These are phyloP conservation scores for Mythimna lalbum DNA, from an alignment of 2,888 invertebrate genomes.

Conservation along the genomic window DNA sequence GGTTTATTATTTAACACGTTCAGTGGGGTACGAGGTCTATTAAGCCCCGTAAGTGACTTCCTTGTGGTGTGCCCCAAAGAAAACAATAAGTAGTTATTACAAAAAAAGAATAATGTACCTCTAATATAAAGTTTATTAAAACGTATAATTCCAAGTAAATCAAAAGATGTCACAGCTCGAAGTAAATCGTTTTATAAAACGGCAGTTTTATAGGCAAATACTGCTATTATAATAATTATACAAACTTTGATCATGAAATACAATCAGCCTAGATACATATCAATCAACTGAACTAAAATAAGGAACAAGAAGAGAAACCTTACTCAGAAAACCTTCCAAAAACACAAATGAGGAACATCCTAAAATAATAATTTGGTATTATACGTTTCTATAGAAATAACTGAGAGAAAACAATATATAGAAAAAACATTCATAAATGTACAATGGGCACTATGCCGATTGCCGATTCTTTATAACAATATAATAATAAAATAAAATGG, in stretches of 20 bases:
- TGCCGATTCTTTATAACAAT: neutral
- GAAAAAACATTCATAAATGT: neutral
- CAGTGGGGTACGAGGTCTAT: too few species aligned
- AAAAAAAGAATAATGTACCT: too few species aligned
- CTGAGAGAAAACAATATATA: neutral
- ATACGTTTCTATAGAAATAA: neutral
- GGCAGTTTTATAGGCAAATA: too few species aligned
- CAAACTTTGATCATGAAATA: neutral
- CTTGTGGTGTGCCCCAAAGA: too few species aligned
- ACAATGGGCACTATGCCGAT: neutral
- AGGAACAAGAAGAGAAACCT: neutral
- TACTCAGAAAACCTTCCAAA: neutral
- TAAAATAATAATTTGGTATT: constrained; percentile 1
- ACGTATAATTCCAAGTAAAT: too few species aligned
- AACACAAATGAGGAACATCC: neutral
- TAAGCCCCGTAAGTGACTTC: too few species aligned
- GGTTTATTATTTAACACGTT: constrained; percentile 18
- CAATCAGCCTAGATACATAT: neutral
- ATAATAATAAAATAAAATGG: too few species aligned
- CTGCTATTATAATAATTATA: too few species aligned
- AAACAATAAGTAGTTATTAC: too few species aligned
- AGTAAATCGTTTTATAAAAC: too few species aligned
- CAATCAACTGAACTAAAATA: neutral
- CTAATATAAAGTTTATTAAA: too few species aligned
- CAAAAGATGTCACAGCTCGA: too few species aligned